Percentiles rank a stretch among this genome's conserved stretches.
These are phyloP conservation scores for Ochropleura plecta DNA, from an alignment of 2,888 invertebrate species.

Conservation along the genomic window DNA sequence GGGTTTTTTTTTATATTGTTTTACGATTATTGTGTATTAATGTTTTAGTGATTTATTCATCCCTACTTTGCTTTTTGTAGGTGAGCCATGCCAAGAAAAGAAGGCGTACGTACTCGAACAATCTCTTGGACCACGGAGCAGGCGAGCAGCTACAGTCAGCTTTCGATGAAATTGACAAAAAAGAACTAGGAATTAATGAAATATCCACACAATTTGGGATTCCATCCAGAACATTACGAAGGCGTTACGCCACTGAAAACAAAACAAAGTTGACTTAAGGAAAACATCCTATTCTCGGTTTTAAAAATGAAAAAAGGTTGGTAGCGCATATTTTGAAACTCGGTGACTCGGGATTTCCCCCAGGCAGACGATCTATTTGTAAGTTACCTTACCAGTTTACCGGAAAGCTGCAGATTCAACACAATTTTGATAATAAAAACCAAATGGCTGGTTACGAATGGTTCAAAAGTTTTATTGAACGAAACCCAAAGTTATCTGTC, in stretches of 20 bases:
- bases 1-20: too few relatives aligned
- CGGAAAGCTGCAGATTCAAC: neutral
- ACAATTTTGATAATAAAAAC: neutral
- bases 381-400: neutral
- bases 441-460: neutral
- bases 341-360: neutral
- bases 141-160: neutral
- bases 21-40: too few relatives aligned
- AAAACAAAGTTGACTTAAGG: constrained; percentile 3
- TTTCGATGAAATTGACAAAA: neutral
- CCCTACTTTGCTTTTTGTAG: too few relatives aligned
- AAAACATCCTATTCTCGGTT: neutral
- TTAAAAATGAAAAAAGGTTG: neutral
- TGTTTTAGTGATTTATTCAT: too few relatives aligned
- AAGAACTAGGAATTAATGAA: neutral
- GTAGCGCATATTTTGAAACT: neutral
- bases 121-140: neutral
- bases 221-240: constrained; percentile 4
- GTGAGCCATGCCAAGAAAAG: neutral
- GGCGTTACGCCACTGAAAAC: constrained; percentile 9
- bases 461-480: constrained; percentile 11
- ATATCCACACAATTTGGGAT: constrained; percentile 6
- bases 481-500: constrained; percentile 3
- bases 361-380: neutral
- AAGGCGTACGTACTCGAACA: neutral